Evolutionary conservation across 2,113 vertebrate species (phyloP).

Genomic region (Elanoides forficatus): DNA sequence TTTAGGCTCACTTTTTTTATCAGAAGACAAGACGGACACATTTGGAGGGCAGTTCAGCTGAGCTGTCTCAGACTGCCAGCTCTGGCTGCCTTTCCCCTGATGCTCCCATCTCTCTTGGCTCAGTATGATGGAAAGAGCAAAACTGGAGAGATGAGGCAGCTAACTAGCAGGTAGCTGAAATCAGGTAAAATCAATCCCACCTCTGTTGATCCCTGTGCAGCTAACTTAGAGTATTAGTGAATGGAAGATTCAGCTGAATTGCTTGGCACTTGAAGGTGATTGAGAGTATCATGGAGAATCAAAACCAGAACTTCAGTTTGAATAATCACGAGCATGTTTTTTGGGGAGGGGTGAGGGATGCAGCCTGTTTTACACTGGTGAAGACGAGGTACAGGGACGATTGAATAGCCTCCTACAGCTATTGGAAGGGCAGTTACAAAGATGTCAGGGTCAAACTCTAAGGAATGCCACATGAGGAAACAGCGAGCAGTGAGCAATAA

Average conservation of each 20-base stretch:
- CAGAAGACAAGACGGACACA: neutral
- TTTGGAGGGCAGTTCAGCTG: neutral
- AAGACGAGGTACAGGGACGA: neutral
- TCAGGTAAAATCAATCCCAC: neutral
- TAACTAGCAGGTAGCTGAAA: neutral
- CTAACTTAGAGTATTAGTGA: neutral
- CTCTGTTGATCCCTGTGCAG: neutral
- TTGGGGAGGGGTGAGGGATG: neutral
- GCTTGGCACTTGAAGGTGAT: neutral
- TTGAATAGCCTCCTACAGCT: neutral
- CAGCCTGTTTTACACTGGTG: neutral
- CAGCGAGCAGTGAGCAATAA: neutral
- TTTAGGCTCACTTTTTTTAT: neutral
- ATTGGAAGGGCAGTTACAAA: neutral
- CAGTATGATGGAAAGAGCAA: neutral
- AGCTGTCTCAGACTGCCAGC: neutral
- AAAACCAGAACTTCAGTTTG: neutral
- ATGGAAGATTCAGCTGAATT: neutral
- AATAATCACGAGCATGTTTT: neutral
- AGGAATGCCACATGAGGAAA: neutral
- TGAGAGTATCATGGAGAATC: neutral
- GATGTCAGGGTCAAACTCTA: neutral
- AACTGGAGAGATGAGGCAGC: neutral
- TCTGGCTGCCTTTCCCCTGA: accelerated
- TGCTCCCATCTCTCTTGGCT: neutral